Evolutionary conservation across 2,113 vertebrate species (phyloP).

Genomic region (Seriola rivoliana): DNA sequence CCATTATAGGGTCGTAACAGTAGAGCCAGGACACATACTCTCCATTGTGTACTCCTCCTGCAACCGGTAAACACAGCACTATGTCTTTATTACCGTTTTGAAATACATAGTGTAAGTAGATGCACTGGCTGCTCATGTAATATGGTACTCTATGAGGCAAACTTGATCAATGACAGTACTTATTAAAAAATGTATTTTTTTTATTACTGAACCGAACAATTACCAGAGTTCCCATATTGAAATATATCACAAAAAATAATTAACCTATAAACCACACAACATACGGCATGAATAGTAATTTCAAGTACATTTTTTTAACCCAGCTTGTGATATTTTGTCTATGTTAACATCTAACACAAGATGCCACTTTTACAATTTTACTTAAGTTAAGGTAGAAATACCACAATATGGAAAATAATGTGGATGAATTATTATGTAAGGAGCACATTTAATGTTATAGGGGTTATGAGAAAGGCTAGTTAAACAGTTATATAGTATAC

Average conservation of each 20-base stretch:
- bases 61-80: conserved; percentile 40
- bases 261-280: background rate
- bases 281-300: background rate
- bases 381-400: too few relatives aligned
- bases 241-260: background rate
- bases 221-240: background rate
- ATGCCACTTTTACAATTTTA: too few relatives aligned
- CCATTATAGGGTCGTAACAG: conserved; percentile 98
- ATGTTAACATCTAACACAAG: too few relatives aligned
- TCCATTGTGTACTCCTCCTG: conserved; percentile 98
- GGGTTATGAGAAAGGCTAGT: background rate
- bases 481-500: background rate
- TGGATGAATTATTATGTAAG: background rate
- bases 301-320: too few relatives aligned
- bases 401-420: too few relatives aligned
- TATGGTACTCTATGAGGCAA: too few relatives aligned
- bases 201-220: background rate
- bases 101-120: background rate
- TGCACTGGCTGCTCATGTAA: background rate
- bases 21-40: conserved; percentile 99
- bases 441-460: background rate
- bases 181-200: background rate
- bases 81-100: background rate
- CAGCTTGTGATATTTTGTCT: too few relatives aligned
- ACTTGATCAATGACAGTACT: background rate